Percentiles rank a stretch among this genome's conserved stretches.
These are phyloP conservation scores for Metopolophium dirhodum DNA, from an alignment of 1,140 invertebrate species.

Conservation along the genomic window DNA sequence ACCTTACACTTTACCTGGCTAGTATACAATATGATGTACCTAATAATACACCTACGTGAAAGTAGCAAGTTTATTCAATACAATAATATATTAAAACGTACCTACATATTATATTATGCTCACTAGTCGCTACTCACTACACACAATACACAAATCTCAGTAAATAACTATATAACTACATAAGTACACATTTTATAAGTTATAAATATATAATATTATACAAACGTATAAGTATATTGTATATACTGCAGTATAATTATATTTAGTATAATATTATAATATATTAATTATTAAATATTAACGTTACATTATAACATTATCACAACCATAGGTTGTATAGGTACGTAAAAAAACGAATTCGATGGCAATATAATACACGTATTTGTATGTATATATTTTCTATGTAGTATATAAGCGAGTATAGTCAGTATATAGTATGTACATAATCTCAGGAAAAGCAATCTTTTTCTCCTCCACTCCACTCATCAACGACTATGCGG, in stretches of 20 bases:
- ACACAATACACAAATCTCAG: not conserved
- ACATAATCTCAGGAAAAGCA: not conserved
- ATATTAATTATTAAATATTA: no score
- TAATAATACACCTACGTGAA: not conserved
- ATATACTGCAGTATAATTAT: no score
- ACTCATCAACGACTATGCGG: not conserved
- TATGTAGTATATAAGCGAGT: not conserved
- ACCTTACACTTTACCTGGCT: not conserved
- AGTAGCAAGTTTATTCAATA: not conserved
- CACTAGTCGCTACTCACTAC: not conserved
- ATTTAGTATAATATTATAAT: no score
- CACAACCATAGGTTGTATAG: not conserved
- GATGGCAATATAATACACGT: not conserved
- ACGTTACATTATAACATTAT: no score
- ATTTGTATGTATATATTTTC: not conserved
- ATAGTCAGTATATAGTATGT: not conserved
- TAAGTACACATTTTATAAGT: no score
- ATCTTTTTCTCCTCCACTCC: constrained; percentile 1
- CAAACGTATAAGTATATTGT: no score
- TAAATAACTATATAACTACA: not conserved
- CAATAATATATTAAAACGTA: not conserved
- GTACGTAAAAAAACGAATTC: not conserved
- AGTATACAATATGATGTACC: no score
- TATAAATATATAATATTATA: no score
- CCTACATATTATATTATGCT: not conserved